phyloP scores from a whole-genome alignment of 2,888 invertebrate genomes.

The Palloptera scutellata region DNA sequence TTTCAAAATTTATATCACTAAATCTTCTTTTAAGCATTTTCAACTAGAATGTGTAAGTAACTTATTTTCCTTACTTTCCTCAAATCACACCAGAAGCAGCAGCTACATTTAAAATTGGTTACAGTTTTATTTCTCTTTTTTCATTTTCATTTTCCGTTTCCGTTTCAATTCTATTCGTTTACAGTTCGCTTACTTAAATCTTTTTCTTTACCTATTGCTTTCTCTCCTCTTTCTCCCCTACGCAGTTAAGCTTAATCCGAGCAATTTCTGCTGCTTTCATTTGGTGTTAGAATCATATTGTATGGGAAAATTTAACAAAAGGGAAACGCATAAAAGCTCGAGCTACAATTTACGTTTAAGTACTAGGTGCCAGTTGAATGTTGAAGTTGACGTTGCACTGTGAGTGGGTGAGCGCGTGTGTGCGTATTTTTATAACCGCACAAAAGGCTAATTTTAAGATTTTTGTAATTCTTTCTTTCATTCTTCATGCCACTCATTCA shows the following conservation, averaged over 20 bases:
- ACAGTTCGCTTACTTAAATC: too few species aligned
- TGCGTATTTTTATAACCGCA: neutral
- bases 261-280: constrained; percentile 36
- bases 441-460: constrained; percentile 29
- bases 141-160: too few species aligned
- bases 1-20: too few species aligned
- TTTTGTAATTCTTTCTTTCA: constrained; percentile 13
- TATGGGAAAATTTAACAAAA: neutral
- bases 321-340: neutral
- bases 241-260: constrained; percentile 37
- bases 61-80: too few species aligned
- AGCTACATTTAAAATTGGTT: too few species aligned
- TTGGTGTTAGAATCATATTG: neutral
- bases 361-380: too few species aligned
- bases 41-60: too few species aligned
- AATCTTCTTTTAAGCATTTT: too few species aligned
- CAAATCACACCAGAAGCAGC: too few species aligned
- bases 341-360: neutral
- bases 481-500: neutral
- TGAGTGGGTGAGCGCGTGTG: neutral
- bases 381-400: neutral
- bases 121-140: too few species aligned
- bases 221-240: neutral
- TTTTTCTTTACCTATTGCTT: neutral
- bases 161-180: too few species aligned